These are phyloP conservation scores for Corythoichthys intestinalis DNA, from an alignment of 2,113 vertebrate species.

Conservation along the genomic window DNA sequence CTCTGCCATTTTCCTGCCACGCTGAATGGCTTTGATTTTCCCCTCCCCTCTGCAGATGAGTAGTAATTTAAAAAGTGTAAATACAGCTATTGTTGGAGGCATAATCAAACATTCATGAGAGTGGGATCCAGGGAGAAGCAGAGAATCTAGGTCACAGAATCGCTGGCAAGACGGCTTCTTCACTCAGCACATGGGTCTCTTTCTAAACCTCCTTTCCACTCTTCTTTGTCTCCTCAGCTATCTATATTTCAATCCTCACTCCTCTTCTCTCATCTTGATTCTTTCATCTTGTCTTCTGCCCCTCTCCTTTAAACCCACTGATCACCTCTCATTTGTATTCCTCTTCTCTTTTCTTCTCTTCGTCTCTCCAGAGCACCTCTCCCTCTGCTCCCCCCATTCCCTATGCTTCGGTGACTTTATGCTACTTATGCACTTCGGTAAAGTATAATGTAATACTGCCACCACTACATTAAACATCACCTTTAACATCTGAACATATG, in stretches of 20 bases:
- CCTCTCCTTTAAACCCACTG: constrained; percentile 1
- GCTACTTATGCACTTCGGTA: background rate
- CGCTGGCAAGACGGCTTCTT: constrained; percentile 55
- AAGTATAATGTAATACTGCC: background rate
- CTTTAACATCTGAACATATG: background rate
- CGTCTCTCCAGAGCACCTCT: constrained; percentile 25
- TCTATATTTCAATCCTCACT: constrained; percentile 9
- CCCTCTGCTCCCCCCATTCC: constrained; percentile 6
- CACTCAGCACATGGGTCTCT: constrained; percentile 40
- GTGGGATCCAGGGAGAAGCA: constrained; percentile 60
- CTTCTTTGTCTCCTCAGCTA: constrained; percentile 40
- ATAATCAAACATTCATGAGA: constrained; percentile 77
- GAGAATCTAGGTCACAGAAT: constrained; percentile 74
- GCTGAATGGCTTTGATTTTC: constrained; percentile 31
- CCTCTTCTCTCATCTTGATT: constrained; percentile 7
- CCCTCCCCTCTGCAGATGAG: constrained; percentile 17
- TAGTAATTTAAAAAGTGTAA: constrained; percentile 66
- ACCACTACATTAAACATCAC: background rate
- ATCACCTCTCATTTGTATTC: constrained; percentile 48
- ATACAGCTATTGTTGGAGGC: constrained; percentile 70
- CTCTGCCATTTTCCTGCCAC: constrained; percentile 25
- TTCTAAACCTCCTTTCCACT: constrained; percentile 44
- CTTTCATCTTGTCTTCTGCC: constrained; percentile 5
- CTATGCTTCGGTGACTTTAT: constrained; percentile 8
- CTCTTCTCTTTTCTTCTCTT: constrained; percentile 24